Evolutionary conservation across 2,113 vertebrate genomes (phyloP).

Genomic region (Coryphaenoides rupestris): DNA sequence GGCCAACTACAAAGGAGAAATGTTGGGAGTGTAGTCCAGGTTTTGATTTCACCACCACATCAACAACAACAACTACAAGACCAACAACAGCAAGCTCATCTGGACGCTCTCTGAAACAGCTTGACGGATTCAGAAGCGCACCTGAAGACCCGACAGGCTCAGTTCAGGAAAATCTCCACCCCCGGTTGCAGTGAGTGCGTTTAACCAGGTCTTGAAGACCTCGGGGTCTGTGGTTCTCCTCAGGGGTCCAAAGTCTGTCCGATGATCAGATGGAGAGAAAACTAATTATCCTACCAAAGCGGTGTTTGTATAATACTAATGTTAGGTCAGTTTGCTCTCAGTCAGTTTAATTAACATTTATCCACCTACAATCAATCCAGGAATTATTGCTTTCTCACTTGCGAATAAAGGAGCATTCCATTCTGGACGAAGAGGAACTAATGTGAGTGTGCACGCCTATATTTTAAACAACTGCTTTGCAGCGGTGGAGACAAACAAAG

Average conservation of each 20-base stretch:
- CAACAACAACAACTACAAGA: neutral
- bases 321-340: neutral
- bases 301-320: neutral
- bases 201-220: constrained; percentile 17
- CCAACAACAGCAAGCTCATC: too few species aligned
- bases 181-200: constrained; percentile 24
- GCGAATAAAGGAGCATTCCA: too few species aligned
- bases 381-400: too few species aligned
- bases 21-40: neutral
- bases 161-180: constrained; percentile 42
- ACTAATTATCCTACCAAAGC: too few species aligned
- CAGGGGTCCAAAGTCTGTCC: constrained; percentile 46
- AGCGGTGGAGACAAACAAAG: too few species aligned
- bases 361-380: too few species aligned
- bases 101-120: neutral
- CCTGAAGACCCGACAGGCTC: constrained; percentile 60
- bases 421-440: too few species aligned
- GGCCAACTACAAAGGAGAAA: constrained; percentile 46
- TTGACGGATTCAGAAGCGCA: constrained; percentile 1
- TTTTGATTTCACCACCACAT: neutral
- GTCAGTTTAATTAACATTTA: neutral
- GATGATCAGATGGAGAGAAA: neutral
- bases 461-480: too few species aligned
- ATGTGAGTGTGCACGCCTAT: too few species aligned
- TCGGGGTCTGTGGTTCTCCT: constrained; percentile 39